Evolutionary conservation across 2,797 vertebrate species (phyloP).

Genomic region (Argya squamiceps): DNA sequence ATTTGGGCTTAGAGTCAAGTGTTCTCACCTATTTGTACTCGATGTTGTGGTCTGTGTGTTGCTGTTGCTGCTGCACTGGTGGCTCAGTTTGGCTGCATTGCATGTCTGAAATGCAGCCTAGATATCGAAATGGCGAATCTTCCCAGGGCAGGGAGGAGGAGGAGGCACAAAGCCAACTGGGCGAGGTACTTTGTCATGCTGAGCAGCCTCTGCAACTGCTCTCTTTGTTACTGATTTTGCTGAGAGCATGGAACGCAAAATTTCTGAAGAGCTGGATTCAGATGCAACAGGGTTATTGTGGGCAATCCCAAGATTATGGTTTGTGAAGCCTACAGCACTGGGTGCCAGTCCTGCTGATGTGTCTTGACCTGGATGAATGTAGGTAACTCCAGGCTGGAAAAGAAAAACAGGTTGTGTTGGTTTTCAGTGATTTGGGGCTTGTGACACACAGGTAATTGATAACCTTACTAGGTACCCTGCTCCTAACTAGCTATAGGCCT

Average conservation of each 20-base stretch:
- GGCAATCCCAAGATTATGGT: conserved; percentile 62
- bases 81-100: not conserved
- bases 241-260: not conserved
- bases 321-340: not conserved
- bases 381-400: conserved; percentile 56
- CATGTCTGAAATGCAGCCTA: conserved; percentile 13
- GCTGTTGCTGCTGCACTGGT: not conserved
- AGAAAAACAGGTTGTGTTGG: not conserved
- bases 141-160: conserved; percentile 71
- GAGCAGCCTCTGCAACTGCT: conserved; percentile 5
- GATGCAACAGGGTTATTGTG: conserved; percentile 53
- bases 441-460: no score
- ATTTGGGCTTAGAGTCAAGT: not conserved
- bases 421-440: not conserved
- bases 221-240: conserved; percentile 5
- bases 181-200: conserved; percentile 10
- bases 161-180: not conserved
- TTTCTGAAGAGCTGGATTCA: conserved; percentile 76
- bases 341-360: not conserved
- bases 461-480: not conserved
- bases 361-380: not conserved
- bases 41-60: not conserved
- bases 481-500: not conserved
- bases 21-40: not conserved
- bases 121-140: conserved; percentile 66